A percentile compares a stretch with the other conserved stretches of the same genome.
These are phyloP conservation scores for Cantharis rufa DNA, from an alignment of 2,888 invertebrate genomes.

Conservation along the genomic window DNA sequence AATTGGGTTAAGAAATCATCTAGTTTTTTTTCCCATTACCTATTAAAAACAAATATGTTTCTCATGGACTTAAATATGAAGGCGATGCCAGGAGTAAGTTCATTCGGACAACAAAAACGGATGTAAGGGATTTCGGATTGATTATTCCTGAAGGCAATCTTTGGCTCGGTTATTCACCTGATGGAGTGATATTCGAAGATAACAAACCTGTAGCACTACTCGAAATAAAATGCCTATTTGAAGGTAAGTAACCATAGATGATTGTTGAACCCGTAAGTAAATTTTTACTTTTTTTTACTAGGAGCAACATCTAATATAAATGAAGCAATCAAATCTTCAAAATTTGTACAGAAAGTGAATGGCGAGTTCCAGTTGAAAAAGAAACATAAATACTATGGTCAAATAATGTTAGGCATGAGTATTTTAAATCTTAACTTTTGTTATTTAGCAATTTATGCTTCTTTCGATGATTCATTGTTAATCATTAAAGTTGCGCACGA, in stretches of 20 bases:
- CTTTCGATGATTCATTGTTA: neutral
- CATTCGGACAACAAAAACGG: neutral
- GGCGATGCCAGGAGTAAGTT: neutral
- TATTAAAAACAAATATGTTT: neutral
- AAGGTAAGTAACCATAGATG: neutral
- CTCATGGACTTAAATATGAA: neutral
- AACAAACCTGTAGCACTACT: neutral
- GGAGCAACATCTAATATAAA: neutral
- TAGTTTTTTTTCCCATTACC: neutral
- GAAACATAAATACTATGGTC: neutral
- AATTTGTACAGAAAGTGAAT: neutral
- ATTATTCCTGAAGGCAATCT: too few species aligned
- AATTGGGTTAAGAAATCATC: neutral
- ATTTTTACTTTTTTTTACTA: neutral
- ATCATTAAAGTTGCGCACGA: neutral
- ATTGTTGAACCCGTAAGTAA: neutral
- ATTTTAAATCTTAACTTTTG: neutral
- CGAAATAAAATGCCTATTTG: conserved; percentile 4
- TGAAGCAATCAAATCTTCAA: neutral
- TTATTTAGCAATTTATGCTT: neutral
- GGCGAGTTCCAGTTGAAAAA: neutral
- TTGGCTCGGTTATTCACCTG: too few species aligned
- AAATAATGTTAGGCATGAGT: neutral
- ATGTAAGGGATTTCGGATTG: neutral
- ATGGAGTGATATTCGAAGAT: neutral